Conservation (phyloP, 2,888 invertebrate species). For the Heliconius erato region DNA sequence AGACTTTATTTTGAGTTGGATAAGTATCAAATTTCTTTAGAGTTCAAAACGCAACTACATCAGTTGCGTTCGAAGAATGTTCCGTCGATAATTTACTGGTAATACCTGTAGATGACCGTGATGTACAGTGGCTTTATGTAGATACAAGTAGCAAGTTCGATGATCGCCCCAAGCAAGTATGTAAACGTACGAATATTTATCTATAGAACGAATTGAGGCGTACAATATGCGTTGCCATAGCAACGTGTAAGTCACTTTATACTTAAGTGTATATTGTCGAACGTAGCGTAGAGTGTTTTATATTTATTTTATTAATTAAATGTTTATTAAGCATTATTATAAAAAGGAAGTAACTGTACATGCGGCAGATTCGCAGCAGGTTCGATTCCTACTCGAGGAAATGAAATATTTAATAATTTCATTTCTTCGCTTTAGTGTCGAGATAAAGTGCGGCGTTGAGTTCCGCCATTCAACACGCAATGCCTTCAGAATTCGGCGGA, state of each 20-base stretch:
- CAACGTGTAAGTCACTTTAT: too few species aligned
- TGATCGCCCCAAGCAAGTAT: background rate
- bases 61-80: conserved; percentile 21
- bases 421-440: background rate
- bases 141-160: conserved; percentile 4
- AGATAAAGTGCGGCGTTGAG: background rate
- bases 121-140: background rate
- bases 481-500: background rate
- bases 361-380: too few species aligned
- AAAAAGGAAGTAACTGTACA: background rate
- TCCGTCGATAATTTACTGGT: conserved; percentile 22
- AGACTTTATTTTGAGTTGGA: background rate
- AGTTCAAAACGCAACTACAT: conserved; percentile 2
- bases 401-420: background rate
- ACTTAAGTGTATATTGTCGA: background rate
- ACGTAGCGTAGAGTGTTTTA: background rate
- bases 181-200: background rate
- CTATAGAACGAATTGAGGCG: background rate
- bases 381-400: background rate
- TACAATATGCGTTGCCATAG: background rate
- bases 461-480: background rate
- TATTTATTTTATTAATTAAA: background rate
- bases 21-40: conserved; percentile 28
- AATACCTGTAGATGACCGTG: conserved; percentile 21
- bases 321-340: background rate